Percentiles rank a stretch among this genome's conserved stretches.
Conservation (phyloP, 2,888 invertebrate species). For the Drosophila villosipedis region DNA sequence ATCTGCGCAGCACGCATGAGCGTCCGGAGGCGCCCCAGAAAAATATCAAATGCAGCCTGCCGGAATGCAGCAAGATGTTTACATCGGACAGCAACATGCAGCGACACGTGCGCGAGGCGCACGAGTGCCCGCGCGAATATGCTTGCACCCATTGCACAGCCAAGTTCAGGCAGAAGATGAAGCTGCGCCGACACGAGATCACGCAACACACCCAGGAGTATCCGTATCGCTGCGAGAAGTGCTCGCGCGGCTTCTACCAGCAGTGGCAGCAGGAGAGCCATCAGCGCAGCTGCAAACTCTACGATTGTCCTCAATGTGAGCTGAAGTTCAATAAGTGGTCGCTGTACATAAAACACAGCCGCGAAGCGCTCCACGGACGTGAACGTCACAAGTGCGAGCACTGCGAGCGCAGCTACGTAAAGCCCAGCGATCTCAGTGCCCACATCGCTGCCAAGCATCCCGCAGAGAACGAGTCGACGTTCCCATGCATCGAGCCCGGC, state of each 20-base stretch:
- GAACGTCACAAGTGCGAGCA: constrained; percentile 86
- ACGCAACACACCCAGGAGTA: constrained; percentile 86
- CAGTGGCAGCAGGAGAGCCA: constrained; percentile 86
- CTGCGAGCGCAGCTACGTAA: constrained; percentile 86
- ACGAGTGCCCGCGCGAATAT: constrained; percentile 85
- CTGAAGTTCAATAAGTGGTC: constrained; percentile 80
- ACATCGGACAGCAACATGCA: constrained; percentile 87
- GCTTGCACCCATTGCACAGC: constrained; percentile 86
- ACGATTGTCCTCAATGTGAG: constrained; percentile 85
- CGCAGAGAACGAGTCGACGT: constrained; percentile 37
- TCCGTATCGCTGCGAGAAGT: constrained; percentile 86
- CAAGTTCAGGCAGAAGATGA: constrained; percentile 87
- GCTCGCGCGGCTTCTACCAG: constrained; percentile 86
- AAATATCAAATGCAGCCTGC: constrained; percentile 72
- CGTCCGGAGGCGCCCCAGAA: constrained; percentile 62
- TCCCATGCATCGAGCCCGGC: constrained; percentile 82
- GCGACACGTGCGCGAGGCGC: constrained; percentile 87
- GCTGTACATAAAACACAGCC: constrained; percentile 74
- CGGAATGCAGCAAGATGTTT: constrained; percentile 86
- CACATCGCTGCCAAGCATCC: constrained; percentile 84
- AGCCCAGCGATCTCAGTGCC: constrained; percentile 86
- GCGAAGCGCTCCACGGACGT: constrained; percentile 83
- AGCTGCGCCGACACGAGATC: constrained; percentile 87
- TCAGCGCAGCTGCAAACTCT: constrained; percentile 75
- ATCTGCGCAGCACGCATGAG: constrained; percentile 86